phyloP scores from a whole-genome alignment of 2,888 invertebrate species.

The Cyclophora albipunctata region DNA sequence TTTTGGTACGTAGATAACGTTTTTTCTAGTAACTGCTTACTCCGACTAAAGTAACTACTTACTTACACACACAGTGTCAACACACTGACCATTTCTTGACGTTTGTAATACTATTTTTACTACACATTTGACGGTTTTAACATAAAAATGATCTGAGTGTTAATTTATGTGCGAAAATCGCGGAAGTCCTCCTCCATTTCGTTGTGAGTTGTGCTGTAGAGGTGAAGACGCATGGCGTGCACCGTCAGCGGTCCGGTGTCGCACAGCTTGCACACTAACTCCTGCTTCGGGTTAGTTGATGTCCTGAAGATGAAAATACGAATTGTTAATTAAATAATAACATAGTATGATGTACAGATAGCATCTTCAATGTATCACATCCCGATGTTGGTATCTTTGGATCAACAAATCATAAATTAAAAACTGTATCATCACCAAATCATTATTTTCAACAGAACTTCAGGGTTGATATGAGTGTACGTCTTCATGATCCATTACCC shows the following conservation, averaged over 20 bases:
- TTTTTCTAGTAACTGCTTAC: too few relatives aligned
- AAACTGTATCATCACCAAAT: too few relatives aligned
- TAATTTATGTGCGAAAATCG: conserved; percentile 34
- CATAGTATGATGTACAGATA: not conserved
- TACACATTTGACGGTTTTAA: not conserved
- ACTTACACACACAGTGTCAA: too few relatives aligned
- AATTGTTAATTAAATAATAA: not conserved
- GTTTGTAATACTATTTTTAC: not conserved
- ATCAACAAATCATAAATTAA: too few relatives aligned
- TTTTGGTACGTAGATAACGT: too few relatives aligned
- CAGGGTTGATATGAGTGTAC: too few relatives aligned
- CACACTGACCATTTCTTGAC: too few relatives aligned
- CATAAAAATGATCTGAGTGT: not conserved
- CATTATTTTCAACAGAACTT: too few relatives aligned
- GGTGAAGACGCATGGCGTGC: conserved; percentile 67
- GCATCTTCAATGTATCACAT: not conserved
- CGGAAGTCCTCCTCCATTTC: conserved; percentile 55
- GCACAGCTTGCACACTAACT: conserved; percentile 66
- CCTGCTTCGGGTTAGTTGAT: conserved; percentile 32
- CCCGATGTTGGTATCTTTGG: not conserved
- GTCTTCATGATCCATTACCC: too few relatives aligned
- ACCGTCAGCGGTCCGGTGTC: conserved; percentile 44
- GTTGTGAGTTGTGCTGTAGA: conserved; percentile 60
- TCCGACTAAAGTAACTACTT: too few relatives aligned
- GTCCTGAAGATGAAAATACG: conserved; percentile 27